Conservation (phyloP, 1,140 invertebrate species). For the Macrocentrus cingulum region DNA sequence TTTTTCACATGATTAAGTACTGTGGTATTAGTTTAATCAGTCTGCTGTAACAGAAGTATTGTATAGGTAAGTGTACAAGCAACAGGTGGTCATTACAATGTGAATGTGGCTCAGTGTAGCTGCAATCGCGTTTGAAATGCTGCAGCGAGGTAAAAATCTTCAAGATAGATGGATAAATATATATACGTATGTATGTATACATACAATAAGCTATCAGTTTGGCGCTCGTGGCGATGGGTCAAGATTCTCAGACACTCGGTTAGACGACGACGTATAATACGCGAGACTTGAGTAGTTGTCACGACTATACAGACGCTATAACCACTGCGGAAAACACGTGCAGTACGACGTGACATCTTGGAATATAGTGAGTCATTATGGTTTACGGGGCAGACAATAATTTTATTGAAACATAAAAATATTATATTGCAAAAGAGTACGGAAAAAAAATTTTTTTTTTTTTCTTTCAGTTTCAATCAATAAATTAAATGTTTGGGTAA, state of each 20-base stretch:
- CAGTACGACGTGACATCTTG: too few species aligned
- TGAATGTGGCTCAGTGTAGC: neutral
- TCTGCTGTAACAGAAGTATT: neutral
- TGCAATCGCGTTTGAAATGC: neutral
- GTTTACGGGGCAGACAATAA: too few species aligned
- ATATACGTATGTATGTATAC: neutral
- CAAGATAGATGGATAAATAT: constrained; percentile 14
- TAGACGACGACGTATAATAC: too few species aligned
- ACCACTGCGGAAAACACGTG: too few species aligned
- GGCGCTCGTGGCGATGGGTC: constrained; percentile 32
- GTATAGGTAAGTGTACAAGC: neutral
- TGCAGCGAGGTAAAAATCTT: constrained; percentile 10
- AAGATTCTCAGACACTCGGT: constrained; percentile 33
- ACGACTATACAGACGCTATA: too few species aligned
- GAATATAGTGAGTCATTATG: too few species aligned
- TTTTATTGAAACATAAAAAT: too few species aligned
- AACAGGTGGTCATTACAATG: constrained; percentile 18
- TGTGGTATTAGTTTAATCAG: constrained; percentile 16
- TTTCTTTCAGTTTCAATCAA: too few species aligned
- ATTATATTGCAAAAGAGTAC: too few species aligned
- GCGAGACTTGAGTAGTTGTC: too few species aligned
- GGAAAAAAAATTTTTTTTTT: too few species aligned
- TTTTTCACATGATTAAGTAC: neutral
- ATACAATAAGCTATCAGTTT: constrained; percentile 28
- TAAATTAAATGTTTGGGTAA: too few species aligned